Evolutionary conservation across 2,797 vertebrate genomes (phyloP), one percentile per base, ranked within the genome.

Genomic region (Rhincodon typus): DNA sequence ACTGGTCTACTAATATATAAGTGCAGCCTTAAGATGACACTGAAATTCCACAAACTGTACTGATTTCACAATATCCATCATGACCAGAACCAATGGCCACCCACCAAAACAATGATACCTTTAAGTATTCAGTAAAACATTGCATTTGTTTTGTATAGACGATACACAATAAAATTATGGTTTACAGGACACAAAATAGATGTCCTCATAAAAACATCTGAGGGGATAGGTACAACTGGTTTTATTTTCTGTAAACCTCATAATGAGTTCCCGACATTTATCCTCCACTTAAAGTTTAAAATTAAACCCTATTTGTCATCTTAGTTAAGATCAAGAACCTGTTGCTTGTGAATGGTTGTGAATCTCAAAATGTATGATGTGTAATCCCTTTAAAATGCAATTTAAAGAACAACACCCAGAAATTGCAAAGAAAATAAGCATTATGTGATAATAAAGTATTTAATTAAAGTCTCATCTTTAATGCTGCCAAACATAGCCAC

Each of bases 141-240:
- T 23, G 62, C n/a, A 93, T n/a, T 25, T 42, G 66, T 69, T 93
- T 93, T 93, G 90, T 93, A 13, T 93, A 42, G 21, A 67, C 42
- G 21, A 69, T 10, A 42, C 66, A 93, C 38, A 69, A 42, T 93
- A 10, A 38, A 93, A 93, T 93, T 93, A 69, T 93, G 8, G 90
- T 93, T 93, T 93, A 93, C n/a, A 93, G 66, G 66, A 93, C 67
- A 93, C 66, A 93, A 69, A 69, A 38, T 19, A 42, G 38, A 27
- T 42, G 66, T 25, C n/a, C 38, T 93, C 21, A 93, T 93, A 93
- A 93, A 93, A 93, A 93, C 69, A 93, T 23, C n/a, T 69, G 25
- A 21, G 62, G 5, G 69, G 66, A 38, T 38, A 69, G 90, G 46
- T 69, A 27, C 62, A 69, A 69, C 62, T 42, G 8, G 66, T 42